Conservation (phyloP, 1,140 invertebrate genomes). For the Dendroctonus valens region DNA sequence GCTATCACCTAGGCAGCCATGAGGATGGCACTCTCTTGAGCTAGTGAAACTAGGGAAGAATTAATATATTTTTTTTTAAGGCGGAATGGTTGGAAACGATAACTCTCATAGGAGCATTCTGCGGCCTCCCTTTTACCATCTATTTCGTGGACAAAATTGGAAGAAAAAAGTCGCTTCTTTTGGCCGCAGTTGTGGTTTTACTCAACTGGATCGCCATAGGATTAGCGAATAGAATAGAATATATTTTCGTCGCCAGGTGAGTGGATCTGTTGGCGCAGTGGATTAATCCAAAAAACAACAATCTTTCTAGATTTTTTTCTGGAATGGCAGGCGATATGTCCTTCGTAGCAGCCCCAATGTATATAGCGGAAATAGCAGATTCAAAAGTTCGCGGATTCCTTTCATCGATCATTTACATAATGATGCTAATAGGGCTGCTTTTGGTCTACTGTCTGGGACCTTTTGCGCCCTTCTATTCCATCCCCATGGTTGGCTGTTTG, state of each 20-base stretch:
- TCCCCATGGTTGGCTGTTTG: constrained; percentile 35
- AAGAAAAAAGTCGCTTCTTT: constrained; percentile 59
- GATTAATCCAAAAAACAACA: neutral
- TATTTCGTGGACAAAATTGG: constrained; percentile 62
- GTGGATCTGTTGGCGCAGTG: neutral
- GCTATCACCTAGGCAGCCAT: too few relatives aligned
- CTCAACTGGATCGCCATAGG: constrained; percentile 57
- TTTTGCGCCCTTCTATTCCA: constrained; percentile 30
- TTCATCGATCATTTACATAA: constrained; percentile 39
- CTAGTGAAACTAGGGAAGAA: too few relatives aligned
- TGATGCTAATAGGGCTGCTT: constrained; percentile 40
- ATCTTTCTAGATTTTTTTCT: constrained; percentile 38
- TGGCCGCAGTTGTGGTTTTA: constrained; percentile 59
- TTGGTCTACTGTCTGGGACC: constrained; percentile 38
- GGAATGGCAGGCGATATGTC: constrained; percentile 41
- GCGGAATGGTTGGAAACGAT: constrained; percentile 64
- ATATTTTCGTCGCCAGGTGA: constrained; percentile 37
- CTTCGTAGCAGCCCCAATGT: constrained; percentile 38
- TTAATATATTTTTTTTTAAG: constrained; percentile 7
- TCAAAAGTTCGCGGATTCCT: constrained; percentile 42
- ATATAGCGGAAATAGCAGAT: constrained; percentile 44
- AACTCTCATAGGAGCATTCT: constrained; percentile 60
- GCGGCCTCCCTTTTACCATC: constrained; percentile 58
- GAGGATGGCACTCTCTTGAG: too few relatives aligned
- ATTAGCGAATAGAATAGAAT: constrained; percentile 31